A percentile compares a stretch with the other conserved stretches of the same genome.
Conservation (phyloP, 2,113 vertebrate genomes). For the Scalopus aquaticus region DNA sequence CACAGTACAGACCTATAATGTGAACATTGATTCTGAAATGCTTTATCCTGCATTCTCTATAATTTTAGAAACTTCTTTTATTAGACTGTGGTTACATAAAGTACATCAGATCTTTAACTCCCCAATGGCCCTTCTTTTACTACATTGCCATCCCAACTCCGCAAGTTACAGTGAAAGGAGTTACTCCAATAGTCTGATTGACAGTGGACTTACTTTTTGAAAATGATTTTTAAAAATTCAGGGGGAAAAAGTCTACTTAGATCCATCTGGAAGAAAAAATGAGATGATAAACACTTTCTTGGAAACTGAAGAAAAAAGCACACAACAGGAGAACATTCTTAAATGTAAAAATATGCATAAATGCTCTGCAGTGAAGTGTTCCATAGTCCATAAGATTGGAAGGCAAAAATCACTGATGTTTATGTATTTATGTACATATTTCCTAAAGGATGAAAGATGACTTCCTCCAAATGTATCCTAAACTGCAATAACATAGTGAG, state of each 20-base stretch:
- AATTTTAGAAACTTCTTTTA: neutral
- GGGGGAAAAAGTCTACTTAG: neutral
- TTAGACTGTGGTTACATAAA: neutral
- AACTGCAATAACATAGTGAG: neutral
- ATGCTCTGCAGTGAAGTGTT: neutral
- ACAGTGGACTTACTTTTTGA: neutral
- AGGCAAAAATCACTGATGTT: neutral
- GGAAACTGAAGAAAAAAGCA: neutral
- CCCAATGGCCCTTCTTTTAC: neutral
- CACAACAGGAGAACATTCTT: neutral
- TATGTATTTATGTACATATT: neutral
- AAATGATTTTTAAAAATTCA: neutral
- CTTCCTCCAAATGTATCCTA: neutral
- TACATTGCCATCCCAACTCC: neutral
- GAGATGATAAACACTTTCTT: neutral
- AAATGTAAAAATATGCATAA: conserved; percentile 46
- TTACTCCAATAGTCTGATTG: neutral
- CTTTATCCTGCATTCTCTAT: neutral
- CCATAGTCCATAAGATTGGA: neutral
- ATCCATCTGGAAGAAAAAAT: neutral
- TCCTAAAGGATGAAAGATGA: conserved; percentile 29
- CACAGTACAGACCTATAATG: neutral
- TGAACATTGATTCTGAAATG: neutral
- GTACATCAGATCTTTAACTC: neutral
- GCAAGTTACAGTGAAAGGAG: neutral